Conservation (phyloP, 2,888 invertebrate species). For the Netelia melanura region DNA sequence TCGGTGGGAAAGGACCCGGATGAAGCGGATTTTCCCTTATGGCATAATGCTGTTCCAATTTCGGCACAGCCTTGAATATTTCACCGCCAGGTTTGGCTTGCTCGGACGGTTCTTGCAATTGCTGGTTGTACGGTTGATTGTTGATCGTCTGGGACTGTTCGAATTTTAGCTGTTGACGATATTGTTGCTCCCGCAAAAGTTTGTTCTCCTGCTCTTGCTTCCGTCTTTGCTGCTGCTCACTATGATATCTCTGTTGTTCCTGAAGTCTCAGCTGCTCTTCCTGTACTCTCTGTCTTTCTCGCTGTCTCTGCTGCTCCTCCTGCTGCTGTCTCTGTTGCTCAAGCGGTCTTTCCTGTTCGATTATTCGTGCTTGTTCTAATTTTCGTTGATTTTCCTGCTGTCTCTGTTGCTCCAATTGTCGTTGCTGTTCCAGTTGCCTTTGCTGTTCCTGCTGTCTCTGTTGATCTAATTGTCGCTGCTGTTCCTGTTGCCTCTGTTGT, state of each 20-base stretch:
- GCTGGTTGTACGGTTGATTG: conserved; percentile 85
- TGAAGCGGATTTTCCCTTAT: conserved; percentile 83
- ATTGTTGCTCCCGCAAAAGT: conserved; percentile 73
- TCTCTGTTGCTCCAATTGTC: conserved; percentile 81
- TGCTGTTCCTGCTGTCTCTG: conserved; percentile 71
- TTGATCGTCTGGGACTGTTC: conserved; percentile 78
- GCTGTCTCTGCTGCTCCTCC: conserved; percentile 71
- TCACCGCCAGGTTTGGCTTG: conserved; percentile 88
- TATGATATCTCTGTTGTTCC: conserved; percentile 71
- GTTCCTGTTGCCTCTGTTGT: conserved; percentile 75
- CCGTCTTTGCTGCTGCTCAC: conserved; percentile 81
- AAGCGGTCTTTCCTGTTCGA: conserved; percentile 72
- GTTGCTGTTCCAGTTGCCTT: conserved; percentile 79
- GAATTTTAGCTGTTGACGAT: conserved; percentile 83
- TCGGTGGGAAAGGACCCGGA: conserved; percentile 83
- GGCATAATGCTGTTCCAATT: conserved; percentile 90
- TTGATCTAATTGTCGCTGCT: conserved; percentile 72
- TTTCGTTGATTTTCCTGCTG: conserved; percentile 82
- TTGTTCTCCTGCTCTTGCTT: conserved; percentile 81
- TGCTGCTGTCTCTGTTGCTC: conserved; percentile 75
- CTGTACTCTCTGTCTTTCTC: conserved; percentile 75
- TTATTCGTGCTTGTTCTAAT: conserved; percentile 73
- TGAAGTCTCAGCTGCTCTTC: conserved; percentile 75
- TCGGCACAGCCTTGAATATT: conserved; percentile 91
- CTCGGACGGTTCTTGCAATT: conserved; percentile 67